Percentiles rank a stretch among this genome's conserved stretches.
phyloP scores from a whole-genome alignment of 2,888 invertebrate genomes.

The Xanthia togata region DNA sequence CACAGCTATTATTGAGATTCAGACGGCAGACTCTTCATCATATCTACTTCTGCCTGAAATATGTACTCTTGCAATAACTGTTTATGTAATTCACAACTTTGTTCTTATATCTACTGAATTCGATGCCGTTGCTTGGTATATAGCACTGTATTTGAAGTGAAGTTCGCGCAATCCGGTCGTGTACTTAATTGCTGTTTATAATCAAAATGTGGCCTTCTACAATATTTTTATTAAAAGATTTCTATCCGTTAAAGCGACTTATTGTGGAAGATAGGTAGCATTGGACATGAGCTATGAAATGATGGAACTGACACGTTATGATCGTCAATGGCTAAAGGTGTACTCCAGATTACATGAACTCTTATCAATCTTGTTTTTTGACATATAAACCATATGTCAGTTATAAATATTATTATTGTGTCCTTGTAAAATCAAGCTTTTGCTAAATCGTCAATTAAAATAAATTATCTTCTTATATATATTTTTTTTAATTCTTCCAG shows the following conservation, averaged over 20 bases:
- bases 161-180: neutral
- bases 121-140: conserved; percentile 17
- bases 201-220: neutral
- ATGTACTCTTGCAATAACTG: conserved; percentile 71
- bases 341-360: neutral
- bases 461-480: too few relatives aligned
- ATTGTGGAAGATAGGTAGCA: neutral
- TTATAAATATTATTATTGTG: too few relatives aligned
- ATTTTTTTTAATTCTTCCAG: neutral
- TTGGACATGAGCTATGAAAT: neutral
- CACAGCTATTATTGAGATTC: conserved; percentile 87
- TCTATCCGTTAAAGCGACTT: neutral
- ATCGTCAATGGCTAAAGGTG: neutral
- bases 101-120: conserved; percentile 38
- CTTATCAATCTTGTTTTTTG: too few relatives aligned
- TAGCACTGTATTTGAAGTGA: conserved; percentile 16
- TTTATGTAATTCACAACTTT: conserved; percentile 63
- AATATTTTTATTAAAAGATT: neutral
- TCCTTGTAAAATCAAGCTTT: neutral
- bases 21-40: conserved; percentile 86
- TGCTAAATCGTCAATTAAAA: neutral
- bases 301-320: neutral
- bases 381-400: too few relatives aligned
- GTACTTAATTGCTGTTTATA: neutral
- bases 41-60: conserved; percentile 73